phyloP scores from a whole-genome alignment of 2,888 invertebrate species.

The Yponomeuta cagnagella region DNA sequence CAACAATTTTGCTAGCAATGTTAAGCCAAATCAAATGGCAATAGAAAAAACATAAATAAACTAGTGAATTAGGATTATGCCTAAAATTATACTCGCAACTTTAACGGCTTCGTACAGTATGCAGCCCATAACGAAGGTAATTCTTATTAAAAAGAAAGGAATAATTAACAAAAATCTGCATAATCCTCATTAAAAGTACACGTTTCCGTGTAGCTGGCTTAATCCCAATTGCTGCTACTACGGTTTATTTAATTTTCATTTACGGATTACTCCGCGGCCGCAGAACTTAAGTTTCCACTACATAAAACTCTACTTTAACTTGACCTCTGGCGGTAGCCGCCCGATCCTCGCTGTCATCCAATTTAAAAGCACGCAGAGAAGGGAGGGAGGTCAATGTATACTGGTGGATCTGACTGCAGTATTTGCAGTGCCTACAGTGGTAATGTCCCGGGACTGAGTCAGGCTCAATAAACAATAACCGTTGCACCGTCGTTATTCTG shows the following conservation, averaged over 20 bases:
- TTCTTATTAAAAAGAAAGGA: background rate
- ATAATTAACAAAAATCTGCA: background rate
- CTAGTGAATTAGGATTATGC: too few species aligned
- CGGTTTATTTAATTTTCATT: slow-evolving; percentile 37
- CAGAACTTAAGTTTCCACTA: slow-evolving; percentile 29
- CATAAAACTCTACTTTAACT: slow-evolving; percentile 23
- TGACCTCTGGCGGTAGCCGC: background rate
- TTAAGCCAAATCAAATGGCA: too few species aligned
- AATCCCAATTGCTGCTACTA: slow-evolving; percentile 1
- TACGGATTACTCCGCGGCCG: slow-evolving; percentile 28
- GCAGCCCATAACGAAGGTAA: background rate
- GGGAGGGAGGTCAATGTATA: slow-evolving; percentile 1
- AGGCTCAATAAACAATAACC: slow-evolving; percentile 8
- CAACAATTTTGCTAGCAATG: too few species aligned
- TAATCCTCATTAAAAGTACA: slow-evolving; percentile 2
- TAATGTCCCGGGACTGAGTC: slow-evolving; percentile 8
- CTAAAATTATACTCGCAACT: too few species aligned
- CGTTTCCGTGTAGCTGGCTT: slow-evolving; percentile 5
- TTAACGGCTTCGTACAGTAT: too few species aligned
- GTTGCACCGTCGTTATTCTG: background rate
- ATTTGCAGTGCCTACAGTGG: background rate
- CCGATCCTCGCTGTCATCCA: background rate
- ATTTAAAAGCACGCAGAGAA: background rate
- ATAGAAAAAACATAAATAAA: too few species aligned
- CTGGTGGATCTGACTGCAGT: background rate